Evolutionary conservation across 2,113 vertebrate genomes (phyloP).

Genomic region (Phainopepla nitens): DNA sequence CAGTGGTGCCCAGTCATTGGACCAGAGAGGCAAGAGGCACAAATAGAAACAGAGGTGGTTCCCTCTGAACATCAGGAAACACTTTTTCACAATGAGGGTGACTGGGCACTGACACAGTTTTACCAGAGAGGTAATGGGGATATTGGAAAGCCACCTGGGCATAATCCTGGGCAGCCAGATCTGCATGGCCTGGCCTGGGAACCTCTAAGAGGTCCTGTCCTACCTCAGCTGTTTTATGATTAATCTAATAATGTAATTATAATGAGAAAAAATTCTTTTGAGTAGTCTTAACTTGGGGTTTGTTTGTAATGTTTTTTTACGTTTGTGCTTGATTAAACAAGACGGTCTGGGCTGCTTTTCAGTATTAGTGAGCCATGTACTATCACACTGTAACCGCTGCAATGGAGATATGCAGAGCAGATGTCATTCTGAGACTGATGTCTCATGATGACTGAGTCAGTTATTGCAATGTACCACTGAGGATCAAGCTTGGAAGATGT

Average conservation of each 20-base stretch:
- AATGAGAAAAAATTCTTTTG: not conserved
- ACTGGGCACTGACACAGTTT: not conserved
- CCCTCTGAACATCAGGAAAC: not conserved
- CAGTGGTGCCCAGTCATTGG: accelerated
- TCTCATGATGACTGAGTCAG: not conserved
- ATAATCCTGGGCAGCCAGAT: not conserved
- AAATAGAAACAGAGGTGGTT: not conserved
- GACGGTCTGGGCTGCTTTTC: not conserved
- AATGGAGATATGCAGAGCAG: not conserved
- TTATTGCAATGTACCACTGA: not conserved
- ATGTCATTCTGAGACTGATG: not conserved
- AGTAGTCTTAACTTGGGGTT: not conserved
- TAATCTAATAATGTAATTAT: not conserved
- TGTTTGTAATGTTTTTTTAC: not conserved
- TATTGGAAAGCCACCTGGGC: not conserved
- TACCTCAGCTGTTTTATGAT: not conserved
- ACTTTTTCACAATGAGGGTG: not conserved
- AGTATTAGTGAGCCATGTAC: not conserved
- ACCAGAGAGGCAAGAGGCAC: not conserved
- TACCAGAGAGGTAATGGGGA: not conserved
- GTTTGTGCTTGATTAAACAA: not conserved
- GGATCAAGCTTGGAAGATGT: not conserved
- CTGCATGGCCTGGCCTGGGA: not conserved
- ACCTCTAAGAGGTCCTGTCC: not conserved
- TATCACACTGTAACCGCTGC: not conserved